Evolutionary conservation across 2,888 invertebrate genomes (phyloP).

Genomic region (Drosophila hawaiiensis): DNA sequence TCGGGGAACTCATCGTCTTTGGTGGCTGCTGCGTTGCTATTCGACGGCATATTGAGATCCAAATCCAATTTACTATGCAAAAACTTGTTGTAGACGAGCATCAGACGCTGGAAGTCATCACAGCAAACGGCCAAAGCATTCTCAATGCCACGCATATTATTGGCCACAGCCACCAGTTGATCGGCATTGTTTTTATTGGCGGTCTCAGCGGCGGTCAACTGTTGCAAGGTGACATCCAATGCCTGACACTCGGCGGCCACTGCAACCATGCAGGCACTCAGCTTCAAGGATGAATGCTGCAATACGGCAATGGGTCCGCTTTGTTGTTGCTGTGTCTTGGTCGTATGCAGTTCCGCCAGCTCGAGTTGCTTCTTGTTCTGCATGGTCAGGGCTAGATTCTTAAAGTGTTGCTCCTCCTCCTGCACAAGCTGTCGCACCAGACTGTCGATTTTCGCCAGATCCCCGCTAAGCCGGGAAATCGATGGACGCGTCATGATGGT

Average conservation of each 20-base stretch:
- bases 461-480: conserved; percentile 74
- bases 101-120: conserved; percentile 84
- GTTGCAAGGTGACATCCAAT: conserved; percentile 82
- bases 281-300: conserved; percentile 84
- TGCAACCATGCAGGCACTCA: conserved; percentile 84
- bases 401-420: conserved; percentile 84
- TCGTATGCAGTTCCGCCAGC: conserved; percentile 73
- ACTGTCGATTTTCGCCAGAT: conserved; percentile 78
- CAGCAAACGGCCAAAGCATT: conserved; percentile 82
- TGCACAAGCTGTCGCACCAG: conserved; percentile 80
- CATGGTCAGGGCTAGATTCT: conserved; percentile 78
- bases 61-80: conserved; percentile 79
- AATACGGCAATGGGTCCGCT: conserved; percentile 81
- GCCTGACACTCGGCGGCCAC: conserved; percentile 84
- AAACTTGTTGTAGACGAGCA: conserved; percentile 84
- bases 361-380: conserved; percentile 80
- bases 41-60: conserved; percentile 26
- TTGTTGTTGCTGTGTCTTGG: conserved; percentile 73
- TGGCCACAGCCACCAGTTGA: conserved; percentile 82
- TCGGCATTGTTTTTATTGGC: conserved; percentile 78
- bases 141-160: conserved; percentile 84
- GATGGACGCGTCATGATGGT: conserved; percentile 81
- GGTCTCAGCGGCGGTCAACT: conserved; percentile 79
- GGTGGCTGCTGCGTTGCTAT: conserved; percentile 10
- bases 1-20: conserved; percentile 77